Evolutionary conservation across 2,888 invertebrate genomes (phyloP).

Genomic region (Pandemis corylana): DNA sequence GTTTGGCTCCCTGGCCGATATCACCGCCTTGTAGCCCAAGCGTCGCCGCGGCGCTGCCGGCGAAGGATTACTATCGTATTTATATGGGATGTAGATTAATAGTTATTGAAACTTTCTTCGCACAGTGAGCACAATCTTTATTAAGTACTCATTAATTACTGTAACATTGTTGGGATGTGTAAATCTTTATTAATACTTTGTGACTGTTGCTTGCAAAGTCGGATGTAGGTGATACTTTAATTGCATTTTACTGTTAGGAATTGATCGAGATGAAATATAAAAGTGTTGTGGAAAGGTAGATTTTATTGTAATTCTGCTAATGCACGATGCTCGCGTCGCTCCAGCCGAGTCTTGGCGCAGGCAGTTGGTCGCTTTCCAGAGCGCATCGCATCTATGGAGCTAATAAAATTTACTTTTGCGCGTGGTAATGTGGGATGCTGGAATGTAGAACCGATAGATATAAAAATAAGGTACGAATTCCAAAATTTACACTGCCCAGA

Average conservation of each 20-base stretch:
- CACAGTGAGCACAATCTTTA: conserved; percentile 74
- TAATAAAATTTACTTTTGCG: conserved; percentile 40
- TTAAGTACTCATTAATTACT: conserved; percentile 53
- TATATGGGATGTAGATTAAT: conserved; percentile 54
- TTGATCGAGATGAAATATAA: conserved; percentile 59
- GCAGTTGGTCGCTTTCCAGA: neutral
- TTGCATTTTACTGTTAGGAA: conserved; percentile 66
- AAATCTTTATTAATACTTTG: conserved; percentile 40
- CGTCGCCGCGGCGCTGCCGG: neutral
- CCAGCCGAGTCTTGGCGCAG: neutral
- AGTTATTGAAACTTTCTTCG: conserved; percentile 61
- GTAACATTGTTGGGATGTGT: conserved; percentile 39
- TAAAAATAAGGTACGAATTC: conserved; percentile 46
- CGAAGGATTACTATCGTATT: conserved; percentile 36
- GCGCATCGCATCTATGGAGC: conserved; percentile 7
- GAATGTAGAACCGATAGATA: conserved; percentile 28
- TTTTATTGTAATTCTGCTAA: conserved; percentile 29
- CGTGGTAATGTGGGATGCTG: conserved; percentile 25
- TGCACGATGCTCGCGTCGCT: neutral
- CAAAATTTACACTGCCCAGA: conserved; percentile 66
- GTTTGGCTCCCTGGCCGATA: conserved; percentile 31
- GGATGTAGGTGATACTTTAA: conserved; percentile 39
- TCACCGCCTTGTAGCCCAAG: conserved; percentile 49
- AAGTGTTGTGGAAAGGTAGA: conserved; percentile 47
- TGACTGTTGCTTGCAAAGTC: conserved; percentile 43